These are phyloP conservation scores for Melitaea cinxia DNA, from an alignment of 1,140 invertebrate species.

Conservation along the genomic window DNA sequence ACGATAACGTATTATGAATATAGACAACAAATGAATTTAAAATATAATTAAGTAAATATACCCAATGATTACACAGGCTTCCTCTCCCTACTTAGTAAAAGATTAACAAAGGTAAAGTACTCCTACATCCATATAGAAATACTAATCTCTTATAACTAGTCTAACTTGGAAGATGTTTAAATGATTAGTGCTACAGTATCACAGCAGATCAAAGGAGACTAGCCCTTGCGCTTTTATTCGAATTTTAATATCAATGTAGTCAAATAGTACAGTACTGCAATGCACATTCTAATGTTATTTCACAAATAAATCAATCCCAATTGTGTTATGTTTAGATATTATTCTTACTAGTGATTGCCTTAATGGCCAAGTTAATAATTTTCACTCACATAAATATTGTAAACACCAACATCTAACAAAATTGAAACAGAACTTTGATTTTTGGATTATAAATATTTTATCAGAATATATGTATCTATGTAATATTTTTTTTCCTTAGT, in stretches of 20 bases:
- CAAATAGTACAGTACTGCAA: not conserved
- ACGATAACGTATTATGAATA: slow-evolving; percentile 67
- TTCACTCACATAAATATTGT: slow-evolving; percentile 14
- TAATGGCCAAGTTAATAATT: not conserved
- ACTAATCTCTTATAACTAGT: slow-evolving; percentile 73
- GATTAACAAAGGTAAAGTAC: slow-evolving; percentile 69
- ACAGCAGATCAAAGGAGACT: slow-evolving; percentile 70
- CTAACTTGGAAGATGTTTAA: slow-evolving; percentile 74
- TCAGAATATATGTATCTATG: too few relatives aligned
- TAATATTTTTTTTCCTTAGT: not conserved
- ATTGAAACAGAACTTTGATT: slow-evolving; percentile 27
- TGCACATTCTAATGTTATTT: too few relatives aligned
- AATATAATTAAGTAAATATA: slow-evolving; percentile 70
- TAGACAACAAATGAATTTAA: slow-evolving; percentile 71
- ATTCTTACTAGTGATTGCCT: too few relatives aligned
- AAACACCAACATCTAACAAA: slow-evolving; percentile 2
- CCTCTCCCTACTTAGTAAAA: slow-evolving; percentile 67
- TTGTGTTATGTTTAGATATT: not conserved
- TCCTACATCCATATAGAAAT: slow-evolving; percentile 71
- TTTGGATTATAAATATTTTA: slow-evolving; percentile 22
- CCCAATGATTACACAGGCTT: slow-evolving; percentile 65
- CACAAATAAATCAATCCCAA: too few relatives aligned
- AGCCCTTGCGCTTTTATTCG: slow-evolving; percentile 41
- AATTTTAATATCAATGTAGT: slow-evolving; percentile 1
- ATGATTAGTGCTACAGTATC: slow-evolving; percentile 75